Evolutionary conservation across 2,113 vertebrate species (phyloP).

Genomic region (Axis porcinus): DNA sequence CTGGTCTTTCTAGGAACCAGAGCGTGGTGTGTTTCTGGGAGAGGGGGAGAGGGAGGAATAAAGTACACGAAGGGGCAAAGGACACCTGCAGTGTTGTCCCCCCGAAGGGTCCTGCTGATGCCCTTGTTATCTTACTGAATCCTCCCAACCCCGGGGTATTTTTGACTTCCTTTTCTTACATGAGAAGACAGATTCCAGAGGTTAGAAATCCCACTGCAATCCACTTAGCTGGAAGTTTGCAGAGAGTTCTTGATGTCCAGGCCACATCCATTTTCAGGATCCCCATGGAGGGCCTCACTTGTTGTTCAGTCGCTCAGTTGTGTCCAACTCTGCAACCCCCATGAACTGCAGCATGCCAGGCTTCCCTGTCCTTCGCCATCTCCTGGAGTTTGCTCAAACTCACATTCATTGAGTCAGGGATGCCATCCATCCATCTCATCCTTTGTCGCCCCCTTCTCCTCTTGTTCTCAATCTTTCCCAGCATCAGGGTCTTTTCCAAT

Average conservation of each 20-base stretch:
- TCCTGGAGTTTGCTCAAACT: neutral
- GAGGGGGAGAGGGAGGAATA: neutral
- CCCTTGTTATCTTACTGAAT: fast-evolving
- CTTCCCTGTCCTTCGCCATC: neutral
- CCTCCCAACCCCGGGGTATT: neutral
- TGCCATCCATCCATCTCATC: neutral
- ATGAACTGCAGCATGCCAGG: neutral
- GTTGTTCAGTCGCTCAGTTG: neutral
- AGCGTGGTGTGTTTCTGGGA: neutral
- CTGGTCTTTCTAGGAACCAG: neutral
- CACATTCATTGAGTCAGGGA: neutral
- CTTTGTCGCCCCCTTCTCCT: neutral
- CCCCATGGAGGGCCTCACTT: neutral
- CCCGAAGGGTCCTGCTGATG: fast-evolving
- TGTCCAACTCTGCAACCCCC: neutral
- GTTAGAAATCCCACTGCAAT: neutral
- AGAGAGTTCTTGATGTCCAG: neutral
- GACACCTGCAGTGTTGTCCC: fast-evolving
- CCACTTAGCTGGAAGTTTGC: neutral
- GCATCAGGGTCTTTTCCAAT: neutral
- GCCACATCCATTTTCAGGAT: neutral
- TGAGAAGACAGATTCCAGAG: neutral
- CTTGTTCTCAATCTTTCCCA: neutral
- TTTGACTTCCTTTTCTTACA: neutral
- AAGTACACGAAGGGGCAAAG: neutral